Evolutionary conservation across 2,113 vertebrate genomes (phyloP).

Genomic region (Fregetta grallaria): DNA sequence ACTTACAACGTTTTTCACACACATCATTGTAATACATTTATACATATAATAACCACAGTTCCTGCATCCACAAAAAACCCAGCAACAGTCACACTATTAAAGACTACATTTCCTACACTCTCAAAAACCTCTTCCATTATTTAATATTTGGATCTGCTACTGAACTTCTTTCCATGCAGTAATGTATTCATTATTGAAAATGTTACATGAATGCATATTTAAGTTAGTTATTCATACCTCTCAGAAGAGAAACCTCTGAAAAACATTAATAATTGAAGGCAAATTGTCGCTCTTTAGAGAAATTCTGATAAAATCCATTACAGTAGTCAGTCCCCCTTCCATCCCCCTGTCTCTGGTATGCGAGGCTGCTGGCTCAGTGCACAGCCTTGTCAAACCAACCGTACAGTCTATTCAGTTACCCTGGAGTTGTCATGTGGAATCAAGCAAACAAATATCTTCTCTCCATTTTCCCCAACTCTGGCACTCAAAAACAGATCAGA

Average conservation of each 20-base stretch:
- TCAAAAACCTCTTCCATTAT: conserved; percentile 33
- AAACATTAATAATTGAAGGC: conserved; percentile 66
- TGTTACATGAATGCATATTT: neutral
- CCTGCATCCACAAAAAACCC: neutral
- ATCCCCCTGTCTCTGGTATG: conserved; percentile 70
- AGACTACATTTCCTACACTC: neutral
- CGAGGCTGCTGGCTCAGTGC: conserved; percentile 49
- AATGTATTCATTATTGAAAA: conserved; percentile 38
- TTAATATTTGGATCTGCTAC: neutral
- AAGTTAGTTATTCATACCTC: conserved; percentile 63
- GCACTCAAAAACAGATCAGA: conserved; percentile 35
- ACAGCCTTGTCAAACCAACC: conserved; percentile 66
- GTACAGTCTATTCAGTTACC: conserved; percentile 62
- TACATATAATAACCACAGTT: neutral
- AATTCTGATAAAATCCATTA: conserved; percentile 37
- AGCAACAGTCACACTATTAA: neutral
- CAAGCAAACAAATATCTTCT: conserved; percentile 71
- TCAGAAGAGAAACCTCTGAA: conserved; percentile 34
- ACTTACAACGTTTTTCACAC: neutral
- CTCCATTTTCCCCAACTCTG: neutral
- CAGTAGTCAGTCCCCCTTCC: conserved; percentile 50
- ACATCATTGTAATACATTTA: neutral
- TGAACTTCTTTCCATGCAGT: neutral
- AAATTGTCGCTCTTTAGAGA: conserved; percentile 15
- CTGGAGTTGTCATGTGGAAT: conserved; percentile 76